Base-by-base conservation (phyloP, 2,888 invertebrate genomes). In the Atherix ibis region DNA sequence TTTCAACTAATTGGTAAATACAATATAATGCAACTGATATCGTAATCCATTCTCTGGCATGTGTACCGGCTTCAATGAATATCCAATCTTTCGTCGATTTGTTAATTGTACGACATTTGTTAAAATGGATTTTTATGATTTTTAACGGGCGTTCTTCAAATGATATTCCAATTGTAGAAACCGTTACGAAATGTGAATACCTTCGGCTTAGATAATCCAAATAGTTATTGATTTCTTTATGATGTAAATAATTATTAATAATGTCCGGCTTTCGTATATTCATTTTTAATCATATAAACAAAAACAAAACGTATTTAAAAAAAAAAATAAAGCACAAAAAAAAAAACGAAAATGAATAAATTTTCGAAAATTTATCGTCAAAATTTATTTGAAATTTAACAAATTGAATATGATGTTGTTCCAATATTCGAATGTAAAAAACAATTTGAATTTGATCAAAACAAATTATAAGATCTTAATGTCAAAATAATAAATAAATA, bases 1-100 rank as follows among this genome's bases (percentile, higher is more conserved):
- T 63, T 34, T 68, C 67, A 5, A 71, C 66, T 37, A 76, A 51
- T 34, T 72, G 63, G 42, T 69, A 62, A 19, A 76, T 66, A 40
- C 70, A 62, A 50, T 70, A 73, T 8, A 75, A 54, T 0, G 71
- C 63, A 4, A 70, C 69, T 0, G 70, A 65, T 0, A 73, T 66
- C 1, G 73, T 68, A 30, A 74, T 71, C 76, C 76, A 76, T 54
- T 76, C 76, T 1, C 76, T 63, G 0, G 74, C 75, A 52, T 76
- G 76, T 3, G 58, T 54, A 10, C 62, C 61, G 5, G 53, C 61
- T 41, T 61, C 61, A 29, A 61, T 60, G 25, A 60, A 53, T 3
- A 59, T 48, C 18, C 53, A 47, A 36, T 37, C 55, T 51, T 16
- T 44, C 41, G 9, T 39, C 45, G 4, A 44, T 34, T 31, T 31